phyloP scores from a whole-genome alignment of 2,888 invertebrate genomes.

The Orthonychiurus folsomi region DNA sequence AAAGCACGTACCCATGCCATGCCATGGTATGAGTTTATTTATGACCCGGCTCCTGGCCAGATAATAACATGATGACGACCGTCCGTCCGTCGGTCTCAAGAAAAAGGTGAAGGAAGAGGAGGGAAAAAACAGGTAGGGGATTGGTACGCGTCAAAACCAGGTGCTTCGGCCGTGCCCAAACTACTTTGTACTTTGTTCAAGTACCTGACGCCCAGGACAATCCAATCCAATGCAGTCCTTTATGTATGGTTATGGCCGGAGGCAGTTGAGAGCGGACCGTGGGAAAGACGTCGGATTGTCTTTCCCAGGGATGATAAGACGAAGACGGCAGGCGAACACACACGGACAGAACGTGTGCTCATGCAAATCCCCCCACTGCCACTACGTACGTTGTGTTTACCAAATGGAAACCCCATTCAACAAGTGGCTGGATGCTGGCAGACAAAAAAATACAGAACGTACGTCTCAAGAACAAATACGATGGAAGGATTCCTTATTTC shows the following conservation, averaged over 20 bases:
- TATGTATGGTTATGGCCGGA: not conserved
- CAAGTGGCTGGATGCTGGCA: not conserved
- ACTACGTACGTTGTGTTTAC: not conserved
- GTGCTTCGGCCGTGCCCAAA: not conserved
- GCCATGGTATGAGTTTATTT: not conserved
- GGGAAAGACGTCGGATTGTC: not conserved
- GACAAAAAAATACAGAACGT: not conserved
- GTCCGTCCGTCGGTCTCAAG: not conserved
- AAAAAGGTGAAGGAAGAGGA: not conserved
- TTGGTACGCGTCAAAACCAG: not conserved
- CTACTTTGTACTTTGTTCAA: not conserved
- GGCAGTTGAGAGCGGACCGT: not conserved
- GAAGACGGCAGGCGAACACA: not conserved
- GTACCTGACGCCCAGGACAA: not conserved
- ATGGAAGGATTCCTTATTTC: not conserved
- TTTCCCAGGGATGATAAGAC: not conserved
- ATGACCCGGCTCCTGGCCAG: constrained; percentile 1
- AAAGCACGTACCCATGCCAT: too few relatives aligned
- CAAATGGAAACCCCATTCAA: not conserved
- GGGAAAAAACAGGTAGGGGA: not conserved
- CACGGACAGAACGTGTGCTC: not conserved
- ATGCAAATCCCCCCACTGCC: not conserved
- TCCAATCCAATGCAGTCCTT: not conserved
- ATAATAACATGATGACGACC: not conserved
- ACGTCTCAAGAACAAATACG: not conserved